Conservation (phyloP, 2,113 vertebrate species). For the Brachyhypopomus occidentalis region DNA sequence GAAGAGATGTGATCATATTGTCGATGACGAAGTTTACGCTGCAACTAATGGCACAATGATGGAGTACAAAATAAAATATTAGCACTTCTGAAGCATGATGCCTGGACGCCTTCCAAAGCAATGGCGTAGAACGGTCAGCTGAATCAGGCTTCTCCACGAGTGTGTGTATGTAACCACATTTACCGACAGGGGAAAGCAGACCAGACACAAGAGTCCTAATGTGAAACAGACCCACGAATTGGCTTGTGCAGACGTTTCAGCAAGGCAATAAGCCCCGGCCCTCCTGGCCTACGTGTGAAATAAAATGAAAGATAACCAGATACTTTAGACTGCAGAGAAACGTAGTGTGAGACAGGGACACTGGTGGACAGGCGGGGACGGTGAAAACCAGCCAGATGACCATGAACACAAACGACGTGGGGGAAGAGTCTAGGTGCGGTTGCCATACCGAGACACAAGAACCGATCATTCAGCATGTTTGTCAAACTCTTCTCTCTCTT, state of each 20-base stretch:
- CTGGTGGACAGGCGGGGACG: not conserved
- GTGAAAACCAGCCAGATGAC: not conserved
- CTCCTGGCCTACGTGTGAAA: constrained; percentile 2
- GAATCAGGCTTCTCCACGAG: too few relatives aligned
- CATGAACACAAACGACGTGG: not conserved
- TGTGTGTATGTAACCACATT: constrained; percentile 2
- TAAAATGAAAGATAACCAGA: not conserved
- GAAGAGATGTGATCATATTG: not conserved
- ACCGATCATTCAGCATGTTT: not conserved
- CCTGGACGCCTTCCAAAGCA: too few relatives aligned
- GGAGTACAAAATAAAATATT: constrained; percentile 4
- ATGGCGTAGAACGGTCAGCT: too few relatives aligned
- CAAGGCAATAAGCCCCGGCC: not conserved
- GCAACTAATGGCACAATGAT: not conserved
- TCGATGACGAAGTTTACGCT: too few relatives aligned
- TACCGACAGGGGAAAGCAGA: not conserved
- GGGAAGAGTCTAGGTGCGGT: not conserved
- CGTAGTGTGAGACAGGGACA: not conserved
- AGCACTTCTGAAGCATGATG: too few relatives aligned
- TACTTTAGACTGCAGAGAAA: not conserved
- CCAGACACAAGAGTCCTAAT: not conserved
- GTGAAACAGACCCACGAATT: not conserved
- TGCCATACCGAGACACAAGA: constrained; percentile 14
- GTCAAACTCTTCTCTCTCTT: not conserved
- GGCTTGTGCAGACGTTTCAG: not conserved